phyloP scores from a whole-genome alignment of 1,140 invertebrate species.

The Aplysia californica region DNA sequence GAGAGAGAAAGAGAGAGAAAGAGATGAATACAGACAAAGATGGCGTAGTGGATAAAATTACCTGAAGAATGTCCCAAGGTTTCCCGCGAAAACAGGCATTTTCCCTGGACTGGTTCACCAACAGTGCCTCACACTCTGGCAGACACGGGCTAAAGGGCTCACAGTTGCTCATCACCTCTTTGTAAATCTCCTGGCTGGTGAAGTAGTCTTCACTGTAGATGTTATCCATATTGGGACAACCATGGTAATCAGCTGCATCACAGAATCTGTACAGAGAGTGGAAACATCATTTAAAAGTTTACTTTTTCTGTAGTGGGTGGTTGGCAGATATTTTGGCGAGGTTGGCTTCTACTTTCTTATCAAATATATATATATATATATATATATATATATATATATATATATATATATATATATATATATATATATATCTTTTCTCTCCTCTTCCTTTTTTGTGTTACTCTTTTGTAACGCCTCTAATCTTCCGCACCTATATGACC shows the following conservation, averaged over 20 bases:
- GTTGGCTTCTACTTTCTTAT: background rate
- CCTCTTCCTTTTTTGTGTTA: too few species aligned
- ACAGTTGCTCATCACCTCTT: background rate
- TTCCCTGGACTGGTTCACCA: too few species aligned
- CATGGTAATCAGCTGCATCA: background rate
- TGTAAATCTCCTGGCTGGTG: background rate
- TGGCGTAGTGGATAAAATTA: too few species aligned
- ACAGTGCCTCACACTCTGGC: slow-evolving; percentile 4
- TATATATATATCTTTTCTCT: too few species aligned
- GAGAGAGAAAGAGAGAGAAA: too few species aligned
- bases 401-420: background rate
- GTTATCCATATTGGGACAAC: background rate
- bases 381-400: background rate
- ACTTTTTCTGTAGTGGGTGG: background rate
- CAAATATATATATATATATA: background rate
- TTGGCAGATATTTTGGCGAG: background rate
- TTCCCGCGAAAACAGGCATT: too few species aligned
- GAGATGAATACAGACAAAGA: too few species aligned
- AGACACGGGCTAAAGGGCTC: background rate
- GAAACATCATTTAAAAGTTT: background rate
- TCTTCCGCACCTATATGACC: too few species aligned
- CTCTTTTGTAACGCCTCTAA: too few species aligned
- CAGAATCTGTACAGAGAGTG: background rate
- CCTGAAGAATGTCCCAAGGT: too few species aligned
- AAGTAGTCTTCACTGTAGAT: background rate